Base-by-base conservation (phyloP, 2,113 vertebrate genomes). In the Colaptes auratus region DNA sequence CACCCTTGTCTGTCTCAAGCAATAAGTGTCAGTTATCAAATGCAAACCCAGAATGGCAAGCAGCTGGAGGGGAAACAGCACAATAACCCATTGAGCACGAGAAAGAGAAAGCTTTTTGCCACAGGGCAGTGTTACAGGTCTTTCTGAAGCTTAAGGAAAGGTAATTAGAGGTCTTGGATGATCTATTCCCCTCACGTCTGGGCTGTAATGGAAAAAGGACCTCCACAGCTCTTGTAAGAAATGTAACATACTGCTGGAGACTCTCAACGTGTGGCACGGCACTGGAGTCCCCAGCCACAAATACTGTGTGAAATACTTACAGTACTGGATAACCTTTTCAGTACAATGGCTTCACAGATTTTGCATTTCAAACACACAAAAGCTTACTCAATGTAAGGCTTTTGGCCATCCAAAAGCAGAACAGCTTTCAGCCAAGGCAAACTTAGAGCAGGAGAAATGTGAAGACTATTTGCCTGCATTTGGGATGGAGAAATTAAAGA, bases 101-200 rank as follows among this genome's bases (percentile, higher is more conserved):
- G 48, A 23, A 82, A 82, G 48, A 90, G 76, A 82, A 92, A 88
- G 91, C 58, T 90, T 72, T 64, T 59, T 53, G 93, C 84, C 73
- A 72, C 28, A 15, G 52, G 88, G 88, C 95, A 91, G 55, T 0
- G 5, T 73, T 60, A 64, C 70, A 76, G 87, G 80, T 95, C 92
- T 83, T 77, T 67, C 86, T 89, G 52, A 73, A 70, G 86, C 80
- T 88, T 64, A 78, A 60, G 92, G 89, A 78, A 89, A 97, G 87
- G 90, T 82, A 95, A 96, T 96, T 93, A 96, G 86, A 77, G 39
- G 30, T 52, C 63, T 74, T 60, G 46, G 64, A 63, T 89, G 94
- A 96, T 89, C 80, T 60, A 82, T 91, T 95, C 92, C 74, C 35
- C 5, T 86, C 92, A 87, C 24, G 6, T 70, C 76, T 35, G 39